These are phyloP conservation scores for Plumapathes pennacea DNA, from an alignment of 92 coral and sea anemone species.

Conservation along the genomic window DNA sequence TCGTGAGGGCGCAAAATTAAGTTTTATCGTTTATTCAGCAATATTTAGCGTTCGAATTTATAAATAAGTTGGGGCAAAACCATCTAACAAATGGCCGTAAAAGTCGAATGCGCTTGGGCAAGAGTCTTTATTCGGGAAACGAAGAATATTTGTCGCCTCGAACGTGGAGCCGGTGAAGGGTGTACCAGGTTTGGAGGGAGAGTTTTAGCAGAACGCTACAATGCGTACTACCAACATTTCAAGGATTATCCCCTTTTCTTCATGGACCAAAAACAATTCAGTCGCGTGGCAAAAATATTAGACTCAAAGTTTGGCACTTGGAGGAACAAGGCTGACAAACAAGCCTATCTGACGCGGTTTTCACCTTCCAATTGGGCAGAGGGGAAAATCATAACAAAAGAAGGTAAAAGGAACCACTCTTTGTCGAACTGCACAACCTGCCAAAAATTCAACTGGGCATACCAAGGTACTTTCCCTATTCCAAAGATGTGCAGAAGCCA, in stretches of 20 bases:
- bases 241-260: slow-evolving; percentile 18
- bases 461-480: slow-evolving; percentile 18
- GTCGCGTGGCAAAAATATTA: slow-evolving; percentile 4
- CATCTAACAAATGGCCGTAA: slow-evolving; percentile 14
- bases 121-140: slow-evolving; percentile 6
- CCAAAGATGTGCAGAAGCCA: slow-evolving; percentile 6
- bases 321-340: slow-evolving; percentile 11
- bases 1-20: too few species aligned
- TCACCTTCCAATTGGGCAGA: slow-evolving; percentile 5
- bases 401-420: slow-evolving; percentile 11
- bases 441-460: slow-evolving; percentile 4
- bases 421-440: slow-evolving; percentile 27
- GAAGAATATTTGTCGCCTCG: slow-evolving; percentile 4
- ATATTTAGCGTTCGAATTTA: too few species aligned
- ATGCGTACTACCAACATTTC: slow-evolving; percentile 15
- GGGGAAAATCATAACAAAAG: slow-evolving; percentile 15
- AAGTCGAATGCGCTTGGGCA: slow-evolving; percentile 23
- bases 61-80: too few species aligned
- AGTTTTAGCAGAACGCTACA: slow-evolving; percentile 10
- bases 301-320: slow-evolving; percentile 10
- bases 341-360: slow-evolving; percentile 6
- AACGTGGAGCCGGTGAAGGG: slow-evolving; percentile 2
- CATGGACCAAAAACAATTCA: slow-evolving; percentile 8
- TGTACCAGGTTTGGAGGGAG: slow-evolving; percentile 9
- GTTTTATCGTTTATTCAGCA: too few species aligned